phyloP scores from a whole-genome alignment of 2,797 vertebrate species.

The Pygocentrus nattereri region DNA sequence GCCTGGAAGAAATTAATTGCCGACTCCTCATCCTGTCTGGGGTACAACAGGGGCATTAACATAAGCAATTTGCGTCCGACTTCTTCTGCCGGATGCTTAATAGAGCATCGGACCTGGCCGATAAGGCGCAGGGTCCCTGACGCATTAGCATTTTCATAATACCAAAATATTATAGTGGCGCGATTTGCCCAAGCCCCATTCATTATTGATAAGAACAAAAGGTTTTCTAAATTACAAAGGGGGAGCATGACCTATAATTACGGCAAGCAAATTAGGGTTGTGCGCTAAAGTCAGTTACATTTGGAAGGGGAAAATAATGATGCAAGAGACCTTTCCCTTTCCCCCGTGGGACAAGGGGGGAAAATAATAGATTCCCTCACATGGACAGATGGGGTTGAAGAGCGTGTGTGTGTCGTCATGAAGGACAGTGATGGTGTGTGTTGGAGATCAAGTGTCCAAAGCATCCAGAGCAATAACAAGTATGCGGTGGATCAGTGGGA shows the following conservation, averaged over 20 bases:
- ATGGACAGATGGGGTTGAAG: conserved; percentile 86
- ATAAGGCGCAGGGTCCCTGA: conserved; percentile 89
- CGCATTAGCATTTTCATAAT: conserved; percentile 97
- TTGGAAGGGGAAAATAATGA: conserved; percentile 95
- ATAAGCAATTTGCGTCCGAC: conserved; percentile 98
- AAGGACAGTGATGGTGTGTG: conserved; percentile 83
- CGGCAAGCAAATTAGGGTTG: conserved; percentile 96
- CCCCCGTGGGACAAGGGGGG: conserved; percentile 78
- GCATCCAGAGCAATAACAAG: conserved; percentile 50
- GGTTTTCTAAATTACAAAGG: conserved; percentile 96
- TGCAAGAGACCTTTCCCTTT: conserved; percentile 88
- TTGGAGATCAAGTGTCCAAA: conserved; percentile 76
- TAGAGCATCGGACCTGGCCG: conserved; percentile 92
- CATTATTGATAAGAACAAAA: conserved; percentile 99
- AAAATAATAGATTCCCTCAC: conserved; percentile 91
- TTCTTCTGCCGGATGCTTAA: conserved; percentile 95
- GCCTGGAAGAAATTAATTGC: conserved; percentile 97
- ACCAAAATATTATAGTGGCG: conserved; percentile 91
- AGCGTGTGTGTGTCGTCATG: conserved; percentile 78
- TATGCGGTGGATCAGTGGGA: conserved; percentile 20
- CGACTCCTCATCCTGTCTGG: conserved; percentile 91
- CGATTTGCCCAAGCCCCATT: conserved; percentile 89
- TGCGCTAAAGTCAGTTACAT: conserved; percentile 94
- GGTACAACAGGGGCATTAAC: conserved; percentile 97
- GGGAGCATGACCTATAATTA: conserved; percentile 99